These are phyloP conservation scores for Dicyrtomina minuta DNA, from an alignment of 2,888 invertebrate species.

Conservation along the genomic window DNA sequence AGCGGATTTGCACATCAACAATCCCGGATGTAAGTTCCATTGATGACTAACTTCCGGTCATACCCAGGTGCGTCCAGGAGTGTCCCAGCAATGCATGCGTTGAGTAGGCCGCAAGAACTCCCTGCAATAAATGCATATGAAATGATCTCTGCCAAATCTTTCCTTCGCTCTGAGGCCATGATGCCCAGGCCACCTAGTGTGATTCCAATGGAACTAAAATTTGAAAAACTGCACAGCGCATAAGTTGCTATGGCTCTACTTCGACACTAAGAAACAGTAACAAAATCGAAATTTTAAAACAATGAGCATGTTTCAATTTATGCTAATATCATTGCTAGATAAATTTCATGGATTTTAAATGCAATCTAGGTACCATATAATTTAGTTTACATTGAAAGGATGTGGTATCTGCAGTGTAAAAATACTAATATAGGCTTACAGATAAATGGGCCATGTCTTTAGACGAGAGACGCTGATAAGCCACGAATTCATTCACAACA, in stretches of 20 bases:
- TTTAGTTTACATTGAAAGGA: not conserved
- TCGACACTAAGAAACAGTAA: slow-evolving; percentile 67
- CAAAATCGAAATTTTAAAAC: no score
- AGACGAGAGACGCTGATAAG: slow-evolving; percentile 74
- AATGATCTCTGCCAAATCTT: slow-evolving; percentile 68
- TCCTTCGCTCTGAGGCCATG: slow-evolving; percentile 55
- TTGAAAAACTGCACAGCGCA: slow-evolving; percentile 88
- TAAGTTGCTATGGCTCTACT: slow-evolving; percentile 83
- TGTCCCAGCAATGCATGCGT: slow-evolving; percentile 80
- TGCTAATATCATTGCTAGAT: no score
- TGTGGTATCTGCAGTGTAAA: no score
- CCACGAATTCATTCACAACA: slow-evolving; percentile 89
- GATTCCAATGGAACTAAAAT: slow-evolving; percentile 79
- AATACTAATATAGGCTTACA: no score
- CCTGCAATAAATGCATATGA: slow-evolving; percentile 79
- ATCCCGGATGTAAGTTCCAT: no score
- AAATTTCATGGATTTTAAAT: not conserved
- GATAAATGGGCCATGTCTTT: no score
- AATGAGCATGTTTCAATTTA: no score
- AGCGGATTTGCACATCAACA: no score
- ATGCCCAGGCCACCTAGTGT: slow-evolving; percentile 67
- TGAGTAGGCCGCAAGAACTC: slow-evolving; percentile 80
- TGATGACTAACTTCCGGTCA: not conserved
- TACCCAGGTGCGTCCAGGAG: slow-evolving; percentile 18
- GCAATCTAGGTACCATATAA: no score